Evolutionary conservation across 2,797 vertebrate genomes (phyloP).

Genomic region (Paguma larvata): DNA sequence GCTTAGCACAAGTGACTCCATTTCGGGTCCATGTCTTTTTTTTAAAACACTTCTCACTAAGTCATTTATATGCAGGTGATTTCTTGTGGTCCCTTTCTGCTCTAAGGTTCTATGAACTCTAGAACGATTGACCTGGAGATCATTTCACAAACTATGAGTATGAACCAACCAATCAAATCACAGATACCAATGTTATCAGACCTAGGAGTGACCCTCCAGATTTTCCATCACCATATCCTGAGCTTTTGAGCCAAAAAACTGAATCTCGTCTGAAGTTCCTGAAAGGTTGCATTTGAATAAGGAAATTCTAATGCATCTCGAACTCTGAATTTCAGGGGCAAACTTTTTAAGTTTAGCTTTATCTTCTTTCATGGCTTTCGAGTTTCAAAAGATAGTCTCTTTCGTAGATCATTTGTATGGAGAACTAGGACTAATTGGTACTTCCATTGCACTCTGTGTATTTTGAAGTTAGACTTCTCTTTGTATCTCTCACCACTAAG

Average conservation of each 20-base stretch:
- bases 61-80: not conserved
- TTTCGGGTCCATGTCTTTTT: not conserved
- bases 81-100: not conserved
- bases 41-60: not conserved
- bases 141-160: not conserved
- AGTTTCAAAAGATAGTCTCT: not conserved
- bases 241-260: not conserved
- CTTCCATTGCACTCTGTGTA: not conserved
- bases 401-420: not conserved
- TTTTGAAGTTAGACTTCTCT: slow-evolving; percentile 9
- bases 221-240: not conserved
- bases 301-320: not conserved
- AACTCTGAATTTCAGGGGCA: slow-evolving; percentile 21
- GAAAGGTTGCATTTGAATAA: not conserved
- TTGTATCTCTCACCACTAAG: not conserved
- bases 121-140: not conserved
- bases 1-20: not conserved
- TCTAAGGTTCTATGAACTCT: not conserved
- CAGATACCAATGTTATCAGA: not conserved
- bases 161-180: not conserved
- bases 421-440: not conserved
- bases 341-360: not conserved
- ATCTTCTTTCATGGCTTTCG: not conserved
- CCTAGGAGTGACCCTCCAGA: not conserved
- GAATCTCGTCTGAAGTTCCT: not conserved